Evolutionary conservation across 2,797 vertebrate species (phyloP), one percentile per base, ranked within the genome.

Genomic region (Tiaroga cobitis): DNA sequence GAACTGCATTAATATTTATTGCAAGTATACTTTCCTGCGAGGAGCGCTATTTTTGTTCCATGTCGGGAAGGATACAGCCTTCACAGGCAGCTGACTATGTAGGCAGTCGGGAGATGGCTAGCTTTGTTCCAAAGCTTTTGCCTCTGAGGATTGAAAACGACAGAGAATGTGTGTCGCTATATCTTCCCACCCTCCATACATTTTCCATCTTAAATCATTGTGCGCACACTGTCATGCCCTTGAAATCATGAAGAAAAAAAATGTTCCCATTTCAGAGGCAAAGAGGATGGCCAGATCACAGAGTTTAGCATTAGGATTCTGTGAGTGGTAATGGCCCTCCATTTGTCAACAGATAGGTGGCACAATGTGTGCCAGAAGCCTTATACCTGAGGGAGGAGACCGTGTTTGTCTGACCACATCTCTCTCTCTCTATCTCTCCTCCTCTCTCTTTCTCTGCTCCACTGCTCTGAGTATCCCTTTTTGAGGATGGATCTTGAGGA

Each of bases 301-400:
- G 85, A 91, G 89, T 93, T 93, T 93, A 87, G 90, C 91, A 94
- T 95, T 92, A 86, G 91, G 91, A 94, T 94, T 93, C 91, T 29
- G 81, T 8, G 75, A 68, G 85, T 32, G 29, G 90, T 93, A 95
- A 95, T 93, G 92, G 91, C 85, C 84, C 90, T 85, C 91, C 90
- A 94, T 95, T 94, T 94, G 92, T 78, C 88, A 82, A 85, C 92
- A 94, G 93, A 95, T 93, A 91, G 93, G 93, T 93, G 90, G 90
- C 89, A 86, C 54, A 84, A 46, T 82, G 43, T 86, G 91, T 91
- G 91, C 90, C 91, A 93, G 91, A 89, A 92, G 93, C 92, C 90
- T 93, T 91, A 86, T 83, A 90, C 91, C 89, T 81, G 21, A 77
- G 83, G 81, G 86, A 84, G 37, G 51, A 70, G 49, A 56, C 65